Base-by-base conservation (phyloP, 2,797 vertebrate species). In the Poecile montanus region DNA sequence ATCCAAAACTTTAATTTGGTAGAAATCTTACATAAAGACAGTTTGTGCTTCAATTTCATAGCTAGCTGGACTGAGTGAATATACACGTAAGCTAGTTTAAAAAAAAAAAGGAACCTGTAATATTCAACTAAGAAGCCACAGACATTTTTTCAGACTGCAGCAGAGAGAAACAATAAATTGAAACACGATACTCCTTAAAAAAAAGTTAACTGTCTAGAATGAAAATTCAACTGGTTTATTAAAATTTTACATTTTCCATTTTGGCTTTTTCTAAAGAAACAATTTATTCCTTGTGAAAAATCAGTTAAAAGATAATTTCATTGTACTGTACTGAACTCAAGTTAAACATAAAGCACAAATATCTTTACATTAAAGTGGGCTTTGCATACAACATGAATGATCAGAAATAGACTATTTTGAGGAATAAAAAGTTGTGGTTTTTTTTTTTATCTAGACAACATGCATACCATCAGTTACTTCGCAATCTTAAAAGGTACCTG, bases 51-150 rank as follows among this genome's bases (percentile, higher is more conserved):
- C 94, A 89, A 93, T 95, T 97, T 85, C 91, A 65, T 79, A 96
- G 79, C 94, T 97, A 95, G 91, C 86, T 91, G 95, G 97, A 96
- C 97, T 95, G 94, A 97, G 93, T 95, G 96, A 97, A 96, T 92
- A 96, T 73, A 92, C 91, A 97, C 78, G 88, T 96, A 96, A 95
- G 88, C 95, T 97, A 96, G 84, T 91, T 94, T 17, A 0, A 27
- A n/a, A 63, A 96, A 94, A 95, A 88, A 96, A 95, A 84, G 60
- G 26, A 95, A 77, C 71, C 38, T 65, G 61, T 60, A 94, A 91
- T 96, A 97, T 71, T 96, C 95, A 95, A 95, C 95, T 96, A 88
- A 86, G 82, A 97, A 97, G 97, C 97, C 94, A 96, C 86, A 68
- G 92, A 94, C 89, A 92, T 93, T 85, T 96, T 95, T 96, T 89